Evolutionary conservation across 2,113 vertebrate species (phyloP).

Genomic region (Aphyosemion australe): DNA sequence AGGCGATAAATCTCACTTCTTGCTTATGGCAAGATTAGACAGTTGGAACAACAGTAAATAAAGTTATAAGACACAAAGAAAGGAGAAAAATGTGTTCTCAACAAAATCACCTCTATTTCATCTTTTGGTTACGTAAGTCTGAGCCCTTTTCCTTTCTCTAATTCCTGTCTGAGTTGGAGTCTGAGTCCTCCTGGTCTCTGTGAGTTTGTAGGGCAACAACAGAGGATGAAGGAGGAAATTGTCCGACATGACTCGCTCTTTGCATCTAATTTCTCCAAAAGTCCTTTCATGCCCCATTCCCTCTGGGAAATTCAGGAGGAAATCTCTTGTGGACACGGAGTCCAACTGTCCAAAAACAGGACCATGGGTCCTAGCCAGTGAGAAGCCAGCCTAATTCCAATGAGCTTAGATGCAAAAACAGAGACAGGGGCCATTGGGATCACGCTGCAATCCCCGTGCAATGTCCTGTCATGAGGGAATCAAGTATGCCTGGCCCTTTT

Average conservation of each 20-base stretch:
- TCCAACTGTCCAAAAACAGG: slow-evolving; percentile 69
- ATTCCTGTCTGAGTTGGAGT: slow-evolving; percentile 17
- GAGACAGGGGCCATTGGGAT: slow-evolving; percentile 70
- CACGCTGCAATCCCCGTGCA: slow-evolving; percentile 69
- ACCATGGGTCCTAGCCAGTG: slow-evolving; percentile 61
- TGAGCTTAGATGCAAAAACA: slow-evolving; percentile 73
- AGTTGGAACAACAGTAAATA: no score
- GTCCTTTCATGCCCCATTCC: slow-evolving; percentile 57
- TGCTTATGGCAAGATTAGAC: no score
- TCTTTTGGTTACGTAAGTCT: no score
- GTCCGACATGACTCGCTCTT: slow-evolving; percentile 65
- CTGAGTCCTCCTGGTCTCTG: slow-evolving; percentile 39
- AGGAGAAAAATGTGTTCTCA: no score
- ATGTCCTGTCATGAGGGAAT: slow-evolving; percentile 66
- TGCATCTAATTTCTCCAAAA: slow-evolving; percentile 74
- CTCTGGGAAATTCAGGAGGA: slow-evolving; percentile 64
- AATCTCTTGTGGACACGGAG: slow-evolving; percentile 70
- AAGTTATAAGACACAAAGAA: no score
- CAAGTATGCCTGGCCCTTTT: slow-evolving; percentile 37
- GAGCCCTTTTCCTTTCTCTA: neutral
- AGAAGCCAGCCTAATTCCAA: slow-evolving; percentile 73
- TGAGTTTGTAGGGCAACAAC: slow-evolving; percentile 30
- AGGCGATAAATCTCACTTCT: no score
- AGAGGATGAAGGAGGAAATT: slow-evolving; percentile 72
- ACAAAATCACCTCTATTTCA: no score